These are phyloP conservation scores for Salvator merianae DNA, from an alignment of 2,113 vertebrate species.

Conservation along the genomic window DNA sequence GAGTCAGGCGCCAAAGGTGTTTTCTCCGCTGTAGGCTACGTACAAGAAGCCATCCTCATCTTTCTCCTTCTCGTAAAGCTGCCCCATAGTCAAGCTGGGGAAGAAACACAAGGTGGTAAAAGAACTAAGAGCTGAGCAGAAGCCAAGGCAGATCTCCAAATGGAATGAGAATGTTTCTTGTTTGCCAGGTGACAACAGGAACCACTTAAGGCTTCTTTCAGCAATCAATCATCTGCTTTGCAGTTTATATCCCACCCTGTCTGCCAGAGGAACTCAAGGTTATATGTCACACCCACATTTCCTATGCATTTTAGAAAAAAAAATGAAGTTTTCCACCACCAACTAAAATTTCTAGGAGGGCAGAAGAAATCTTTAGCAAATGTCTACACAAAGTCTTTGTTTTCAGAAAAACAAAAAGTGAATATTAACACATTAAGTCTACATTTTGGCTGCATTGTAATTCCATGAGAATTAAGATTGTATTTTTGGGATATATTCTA, in stretches of 20 bases:
- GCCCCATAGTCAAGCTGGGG: conserved; percentile 94
- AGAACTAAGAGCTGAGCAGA: not conserved
- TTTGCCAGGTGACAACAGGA: not conserved
- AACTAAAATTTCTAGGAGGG: not conserved
- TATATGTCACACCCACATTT: too few species aligned
- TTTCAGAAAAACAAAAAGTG: not conserved
- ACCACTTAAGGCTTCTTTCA: not conserved
- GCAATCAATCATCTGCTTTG: too few species aligned
- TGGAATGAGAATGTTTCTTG: not conserved
- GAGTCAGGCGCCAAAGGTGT: conserved; percentile 89
- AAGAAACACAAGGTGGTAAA: conserved; percentile 26
- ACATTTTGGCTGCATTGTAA: not conserved
- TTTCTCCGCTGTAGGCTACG: conserved; percentile 97
- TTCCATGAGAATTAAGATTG: not conserved
- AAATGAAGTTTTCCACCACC: too few species aligned
- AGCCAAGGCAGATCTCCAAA: not conserved
- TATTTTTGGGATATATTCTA: not conserved
- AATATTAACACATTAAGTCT: not conserved
- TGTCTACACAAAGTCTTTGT: not conserved
- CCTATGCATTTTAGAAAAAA: too few species aligned
- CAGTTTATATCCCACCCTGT: not conserved
- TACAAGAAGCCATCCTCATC: conserved; percentile 98
- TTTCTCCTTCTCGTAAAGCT: conserved; percentile 97
- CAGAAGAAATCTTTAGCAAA: not conserved
- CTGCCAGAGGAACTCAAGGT: too few species aligned